Conservation (phyloP, 2,113 vertebrate species). For the Centropristis striata region DNA sequence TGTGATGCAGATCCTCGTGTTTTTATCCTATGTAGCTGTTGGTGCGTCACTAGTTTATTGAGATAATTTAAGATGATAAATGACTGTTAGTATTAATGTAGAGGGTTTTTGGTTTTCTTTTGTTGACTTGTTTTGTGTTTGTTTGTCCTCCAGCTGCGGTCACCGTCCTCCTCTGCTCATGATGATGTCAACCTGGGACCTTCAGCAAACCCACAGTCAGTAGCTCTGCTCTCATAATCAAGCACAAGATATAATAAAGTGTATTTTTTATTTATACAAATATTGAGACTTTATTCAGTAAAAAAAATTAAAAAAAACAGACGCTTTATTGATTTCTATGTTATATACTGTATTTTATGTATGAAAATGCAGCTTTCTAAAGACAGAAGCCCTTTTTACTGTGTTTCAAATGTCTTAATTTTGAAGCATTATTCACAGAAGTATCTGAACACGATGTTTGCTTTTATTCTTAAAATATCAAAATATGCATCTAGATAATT, state of each 20-base stretch:
- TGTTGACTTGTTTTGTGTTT: not conserved
- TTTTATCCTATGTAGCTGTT: not conserved
- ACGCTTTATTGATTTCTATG: no score
- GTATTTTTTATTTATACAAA: no score
- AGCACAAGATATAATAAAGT: no score
- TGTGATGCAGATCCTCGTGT: conserved; percentile 14
- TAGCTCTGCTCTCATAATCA: conserved; percentile 37
- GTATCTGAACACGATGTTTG: no score
- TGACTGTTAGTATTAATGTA: not conserved
- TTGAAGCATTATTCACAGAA: no score
- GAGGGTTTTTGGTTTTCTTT: not conserved
- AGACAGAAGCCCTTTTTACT: no score
- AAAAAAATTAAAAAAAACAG: no score
- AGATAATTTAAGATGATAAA: not conserved
- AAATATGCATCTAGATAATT: no score
- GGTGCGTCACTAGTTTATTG: not conserved
- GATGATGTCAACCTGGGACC: conserved; percentile 95
- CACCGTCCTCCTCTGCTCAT: conserved; percentile 71
- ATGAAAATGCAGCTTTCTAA: not conserved
- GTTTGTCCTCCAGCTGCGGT: conserved; percentile 74
- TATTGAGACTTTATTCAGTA: no score
- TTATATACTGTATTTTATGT: not conserved
- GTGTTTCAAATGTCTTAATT: no score
- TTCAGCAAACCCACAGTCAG: conserved; percentile 98
- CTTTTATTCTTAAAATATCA: no score